These are phyloP conservation scores for Xestobium rufovillosum DNA, from an alignment of 2,888 invertebrate genomes.

Conservation along the genomic window DNA sequence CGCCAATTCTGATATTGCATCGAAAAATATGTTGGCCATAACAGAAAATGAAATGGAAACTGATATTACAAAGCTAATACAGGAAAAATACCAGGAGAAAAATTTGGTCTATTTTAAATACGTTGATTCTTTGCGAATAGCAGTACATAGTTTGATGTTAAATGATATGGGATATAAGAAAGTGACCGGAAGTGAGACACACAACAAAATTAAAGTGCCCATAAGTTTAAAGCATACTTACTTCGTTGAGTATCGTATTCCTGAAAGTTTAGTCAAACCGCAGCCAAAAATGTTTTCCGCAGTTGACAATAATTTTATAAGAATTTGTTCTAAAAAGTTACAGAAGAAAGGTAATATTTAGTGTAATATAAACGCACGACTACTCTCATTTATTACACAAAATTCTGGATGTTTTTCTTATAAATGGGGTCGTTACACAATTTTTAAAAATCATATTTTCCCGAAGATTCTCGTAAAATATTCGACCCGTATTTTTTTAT, in stretches of 20 bases:
- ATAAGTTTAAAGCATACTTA: slow-evolving; percentile 35
- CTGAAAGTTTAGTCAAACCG: slow-evolving; percentile 32
- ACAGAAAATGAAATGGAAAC: too few relatives aligned
- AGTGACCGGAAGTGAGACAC: slow-evolving; percentile 29
- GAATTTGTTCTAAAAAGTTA: slow-evolving; percentile 41
- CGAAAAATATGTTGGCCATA: slow-evolving; percentile 5
- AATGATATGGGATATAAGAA: slow-evolving; percentile 43
- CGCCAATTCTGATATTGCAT: slow-evolving; percentile 5
- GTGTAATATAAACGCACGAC: too few relatives aligned
- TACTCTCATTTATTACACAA: too few relatives aligned
- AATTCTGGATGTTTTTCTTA: too few relatives aligned
- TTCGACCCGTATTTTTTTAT: too few relatives aligned
- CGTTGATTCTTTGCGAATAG: slow-evolving; percentile 43
- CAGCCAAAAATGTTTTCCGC: slow-evolving; percentile 32
- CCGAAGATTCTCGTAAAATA: too few relatives aligned
- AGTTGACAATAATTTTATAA: slow-evolving; percentile 37
- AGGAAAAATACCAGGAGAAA: slow-evolving; percentile 20
- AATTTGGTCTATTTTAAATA: slow-evolving; percentile 29
- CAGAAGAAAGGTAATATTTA: slow-evolving; percentile 41
- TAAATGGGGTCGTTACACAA: too few relatives aligned
- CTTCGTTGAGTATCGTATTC: slow-evolving; percentile 44
- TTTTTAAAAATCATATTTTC: too few relatives aligned
- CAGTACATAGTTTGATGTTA: slow-evolving; percentile 41
- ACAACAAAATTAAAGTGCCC: slow-evolving; percentile 23
- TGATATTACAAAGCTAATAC: slow-evolving; percentile 21